phyloP scores from a whole-genome alignment of 2,797 vertebrate species.

The Thunnus albacares region DNA sequence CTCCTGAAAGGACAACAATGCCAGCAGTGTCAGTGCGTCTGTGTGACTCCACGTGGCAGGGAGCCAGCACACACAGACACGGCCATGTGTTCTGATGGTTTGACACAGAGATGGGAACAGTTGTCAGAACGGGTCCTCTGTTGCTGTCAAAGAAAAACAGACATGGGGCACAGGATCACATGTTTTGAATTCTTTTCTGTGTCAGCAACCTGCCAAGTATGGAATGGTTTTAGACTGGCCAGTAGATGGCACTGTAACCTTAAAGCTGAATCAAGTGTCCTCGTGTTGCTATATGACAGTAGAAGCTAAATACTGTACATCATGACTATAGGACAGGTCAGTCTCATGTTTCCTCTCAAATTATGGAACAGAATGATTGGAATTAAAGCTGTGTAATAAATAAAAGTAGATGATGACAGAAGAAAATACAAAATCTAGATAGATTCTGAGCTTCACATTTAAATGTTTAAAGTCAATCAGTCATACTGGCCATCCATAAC shows the following conservation, averaged over 20 bases:
- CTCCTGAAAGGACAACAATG: conserved; percentile 52
- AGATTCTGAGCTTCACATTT: not conserved
- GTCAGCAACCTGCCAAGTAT: not conserved
- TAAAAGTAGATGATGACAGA: conserved; percentile 9
- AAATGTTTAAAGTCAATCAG: not conserved
- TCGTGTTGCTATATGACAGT: not conserved
- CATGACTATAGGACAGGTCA: conserved; percentile 41
- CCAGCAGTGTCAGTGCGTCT: conserved; percentile 42
- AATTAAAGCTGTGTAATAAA: conserved; percentile 10
- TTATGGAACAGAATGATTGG: conserved; percentile 28
- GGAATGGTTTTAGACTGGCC: conserved; percentile 13
- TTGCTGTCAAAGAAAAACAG: conserved; percentile 47
- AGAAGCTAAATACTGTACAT: conserved; percentile 16
- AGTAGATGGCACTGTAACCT: conserved; percentile 77
- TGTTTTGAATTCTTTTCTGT: conserved; percentile 35
- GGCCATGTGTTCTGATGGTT: conserved; percentile 49
- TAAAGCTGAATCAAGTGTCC: conserved; percentile 38
- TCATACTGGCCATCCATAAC: not conserved
- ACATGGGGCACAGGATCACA: conserved; percentile 43
- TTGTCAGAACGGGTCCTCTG: conserved; percentile 48
- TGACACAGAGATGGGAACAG: conserved; percentile 56
- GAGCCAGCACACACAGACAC: conserved; percentile 52
- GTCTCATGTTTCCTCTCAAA: conserved; percentile 32
- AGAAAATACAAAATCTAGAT: not conserved
- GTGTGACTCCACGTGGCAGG: conserved; percentile 38